Evolutionary conservation across 2,888 invertebrate species (phyloP).

Genomic region (Drosophila algonquin): DNA sequence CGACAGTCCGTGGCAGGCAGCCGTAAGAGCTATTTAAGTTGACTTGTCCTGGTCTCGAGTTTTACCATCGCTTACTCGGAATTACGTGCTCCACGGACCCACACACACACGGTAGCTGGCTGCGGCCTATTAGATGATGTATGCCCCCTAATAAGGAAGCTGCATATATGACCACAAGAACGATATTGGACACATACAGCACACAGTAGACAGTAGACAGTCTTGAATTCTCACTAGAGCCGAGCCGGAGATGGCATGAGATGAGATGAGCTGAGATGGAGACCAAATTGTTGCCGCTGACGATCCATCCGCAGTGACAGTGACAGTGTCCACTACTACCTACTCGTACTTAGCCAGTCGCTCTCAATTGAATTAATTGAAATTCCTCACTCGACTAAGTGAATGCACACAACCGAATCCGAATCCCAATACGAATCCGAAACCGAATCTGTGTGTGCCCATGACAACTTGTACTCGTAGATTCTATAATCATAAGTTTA

Average conservation of each 20-base stretch:
- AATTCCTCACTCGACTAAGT: slow-evolving; percentile 75
- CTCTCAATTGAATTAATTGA: slow-evolving; percentile 83
- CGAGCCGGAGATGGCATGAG: slow-evolving; percentile 29
- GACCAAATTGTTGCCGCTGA: slow-evolving; percentile 50
- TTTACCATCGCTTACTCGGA: slow-evolving; percentile 62
- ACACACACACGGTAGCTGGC: slow-evolving; percentile 1
- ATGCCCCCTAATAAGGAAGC: slow-evolving; percentile 70
- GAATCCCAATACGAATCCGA: slow-evolving; percentile 11
- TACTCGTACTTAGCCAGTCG: slow-evolving; percentile 57
- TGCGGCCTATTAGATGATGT: slow-evolving; percentile 67
- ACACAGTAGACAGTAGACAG: slow-evolving; percentile 47
- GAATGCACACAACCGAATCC: slow-evolving; percentile 27
- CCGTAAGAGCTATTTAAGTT: slow-evolving; percentile 71
- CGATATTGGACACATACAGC: slow-evolving; percentile 18
- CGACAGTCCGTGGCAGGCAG: slow-evolving; percentile 7
- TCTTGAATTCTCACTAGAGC: slow-evolving; percentile 58
- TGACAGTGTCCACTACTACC: slow-evolving; percentile 33
- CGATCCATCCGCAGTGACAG: slow-evolving; percentile 4
- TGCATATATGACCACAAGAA: slow-evolving; percentile 31
- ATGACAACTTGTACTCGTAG: slow-evolving; percentile 25
- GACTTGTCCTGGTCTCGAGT: slow-evolving; percentile 52
- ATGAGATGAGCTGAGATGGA: neutral
- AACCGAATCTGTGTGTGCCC: slow-evolving; percentile 17
- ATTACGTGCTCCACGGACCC: slow-evolving; percentile 33
- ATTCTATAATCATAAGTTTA: slow-evolving; percentile 35